phyloP scores from a whole-genome alignment of 2,888 invertebrate species.

The Drosophila sordidula region DNA sequence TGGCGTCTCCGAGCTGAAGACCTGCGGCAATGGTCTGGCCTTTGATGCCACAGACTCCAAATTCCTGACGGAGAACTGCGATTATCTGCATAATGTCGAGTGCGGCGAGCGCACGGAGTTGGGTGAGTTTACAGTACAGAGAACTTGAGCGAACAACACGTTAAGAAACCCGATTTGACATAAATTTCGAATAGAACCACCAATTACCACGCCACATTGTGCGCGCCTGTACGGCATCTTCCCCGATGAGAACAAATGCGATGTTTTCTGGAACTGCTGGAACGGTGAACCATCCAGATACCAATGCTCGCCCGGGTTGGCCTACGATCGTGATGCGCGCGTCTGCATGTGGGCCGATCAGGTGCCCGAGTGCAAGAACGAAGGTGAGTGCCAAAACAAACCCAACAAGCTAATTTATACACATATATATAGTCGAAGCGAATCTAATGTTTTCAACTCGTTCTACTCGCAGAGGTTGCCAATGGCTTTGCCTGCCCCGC shows the following conservation, averaged over 20 bases:
- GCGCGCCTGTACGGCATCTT: constrained; percentile 96
- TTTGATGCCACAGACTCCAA: constrained; percentile 95
- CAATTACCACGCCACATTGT: constrained; percentile 94
- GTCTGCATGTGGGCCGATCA: constrained; percentile 99
- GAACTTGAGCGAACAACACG: too few species aligned
- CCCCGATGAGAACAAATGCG: constrained; percentile 94
- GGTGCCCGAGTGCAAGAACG: constrained; percentile 95
- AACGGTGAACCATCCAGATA: constrained; percentile 97
- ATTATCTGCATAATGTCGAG: constrained; percentile 97
- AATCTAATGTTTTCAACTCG: too few species aligned
- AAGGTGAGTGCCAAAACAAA: constrained; percentile 87
- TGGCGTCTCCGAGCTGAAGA: constrained; percentile 94
- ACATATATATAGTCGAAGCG: too few species aligned
- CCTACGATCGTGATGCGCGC: constrained; percentile 96
- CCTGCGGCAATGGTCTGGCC: constrained; percentile 96
- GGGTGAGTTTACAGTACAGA: constrained; percentile 87
- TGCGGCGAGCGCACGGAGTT: constrained; percentile 95
- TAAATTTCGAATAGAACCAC: constrained; percentile 88
- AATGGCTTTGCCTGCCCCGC: constrained; percentile 95
- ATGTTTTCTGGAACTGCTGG: constrained; percentile 99
- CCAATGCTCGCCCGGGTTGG: constrained; percentile 97
- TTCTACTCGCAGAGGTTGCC: constrained; percentile 90
- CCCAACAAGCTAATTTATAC: too few species aligned
- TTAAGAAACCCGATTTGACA: background rate
- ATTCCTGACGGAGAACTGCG: constrained; percentile 96